Conservation (phyloP, 2,113 vertebrate genomes). For the Rhynchomys soricoides region DNA sequence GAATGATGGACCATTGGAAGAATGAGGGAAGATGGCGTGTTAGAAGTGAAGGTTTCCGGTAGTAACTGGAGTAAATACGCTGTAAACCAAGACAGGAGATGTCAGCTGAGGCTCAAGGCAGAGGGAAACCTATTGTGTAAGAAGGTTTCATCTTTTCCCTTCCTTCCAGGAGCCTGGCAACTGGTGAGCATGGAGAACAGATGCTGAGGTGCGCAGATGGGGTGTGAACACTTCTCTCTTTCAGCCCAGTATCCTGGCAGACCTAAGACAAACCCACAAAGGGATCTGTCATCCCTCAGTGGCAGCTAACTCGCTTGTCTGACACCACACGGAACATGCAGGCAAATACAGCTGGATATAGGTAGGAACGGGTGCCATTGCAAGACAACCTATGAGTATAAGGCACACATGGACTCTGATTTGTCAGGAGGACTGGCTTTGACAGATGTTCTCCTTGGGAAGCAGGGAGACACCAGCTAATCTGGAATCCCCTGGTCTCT, state of each 20-base stretch:
- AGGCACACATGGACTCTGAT: neutral
- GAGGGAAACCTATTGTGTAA: neutral
- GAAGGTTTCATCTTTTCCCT: neutral
- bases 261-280: slow-evolving; percentile 3
- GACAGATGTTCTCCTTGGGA: neutral
- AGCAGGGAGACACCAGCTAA: neutral
- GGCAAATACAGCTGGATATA: slow-evolving; percentile 41
- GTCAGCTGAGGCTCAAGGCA: neutral
- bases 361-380: neutral
- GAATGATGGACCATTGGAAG: neutral
- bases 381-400: neutral
- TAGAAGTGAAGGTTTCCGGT: neutral
- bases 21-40: neutral
- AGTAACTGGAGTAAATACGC: neutral
- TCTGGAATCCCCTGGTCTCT: neutral
- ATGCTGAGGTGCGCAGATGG: neutral
- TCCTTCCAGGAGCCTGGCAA: neutral
- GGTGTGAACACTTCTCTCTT: slow-evolving; percentile 15
- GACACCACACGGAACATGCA: neutral
- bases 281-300: neutral
- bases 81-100: neutral
- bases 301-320: neutral
- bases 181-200: neutral
- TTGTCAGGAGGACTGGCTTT: neutral
- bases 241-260: slow-evolving; percentile 47